Base-by-base conservation (phyloP, 1,140 invertebrate species). In the Aporrectodea caliginosa region DNA sequence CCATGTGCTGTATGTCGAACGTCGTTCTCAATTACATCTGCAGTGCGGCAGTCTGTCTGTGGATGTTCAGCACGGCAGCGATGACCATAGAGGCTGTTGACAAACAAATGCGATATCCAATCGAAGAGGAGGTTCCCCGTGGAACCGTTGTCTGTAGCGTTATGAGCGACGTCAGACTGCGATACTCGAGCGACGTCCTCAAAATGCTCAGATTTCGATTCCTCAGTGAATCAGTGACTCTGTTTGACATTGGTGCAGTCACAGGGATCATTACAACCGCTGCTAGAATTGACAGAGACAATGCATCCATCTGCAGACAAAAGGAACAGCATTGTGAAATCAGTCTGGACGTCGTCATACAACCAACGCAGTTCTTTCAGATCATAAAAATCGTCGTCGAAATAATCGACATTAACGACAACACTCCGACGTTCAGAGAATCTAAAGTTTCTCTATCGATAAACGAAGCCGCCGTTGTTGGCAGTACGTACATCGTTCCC, bases 371-470 rank as follows among this genome's bases (percentile, higher is more conserved):
- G 70, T 81, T 73, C 76, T 78, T 81, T 22, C 33, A 69, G 29
- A 72, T 81, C 71, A 74, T 81, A 6, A 69, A 81, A n/a, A 81
- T 84, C 33, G 73, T 70, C 1, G 80, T 86, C n/a, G 72, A 78
- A 70, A 80, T 86, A 80, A 94, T 96, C 58, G 92, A 87, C 80
- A 80, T 85, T 16, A 87, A 87, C 77, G 85, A 87, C 80, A 83
- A 88, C 78, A 75, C 78, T 31, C 85, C 86, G 12, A 72, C 32
- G 30, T 87, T 87, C 80, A 81, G 78, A 22, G 82, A 82, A 73
- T 70, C 43, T 2, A 78, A 92, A 70, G 94, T 97, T 90, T 91
- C 93, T 85, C 96, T 99, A 84, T 95, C 96, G 0, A 97, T 99
- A 86, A 69, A 79, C 31, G 97, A 97, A 84, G 95, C 95, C 0